Conservation (phyloP, 1,140 invertebrate species). For the Bombus confusus region DNA sequence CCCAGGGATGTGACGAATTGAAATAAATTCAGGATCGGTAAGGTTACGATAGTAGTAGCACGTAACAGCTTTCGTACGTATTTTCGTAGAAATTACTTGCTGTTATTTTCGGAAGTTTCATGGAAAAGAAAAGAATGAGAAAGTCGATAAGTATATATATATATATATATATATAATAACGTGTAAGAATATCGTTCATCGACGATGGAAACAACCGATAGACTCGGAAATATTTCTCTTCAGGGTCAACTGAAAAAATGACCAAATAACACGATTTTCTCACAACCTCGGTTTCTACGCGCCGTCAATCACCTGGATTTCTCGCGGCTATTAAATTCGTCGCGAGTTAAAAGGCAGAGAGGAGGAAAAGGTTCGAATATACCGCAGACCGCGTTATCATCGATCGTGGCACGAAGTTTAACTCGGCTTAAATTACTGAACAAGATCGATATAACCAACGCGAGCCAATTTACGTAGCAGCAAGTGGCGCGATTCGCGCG, state of each 20-base stretch:
- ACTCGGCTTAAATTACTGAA: slow-evolving; percentile 63
- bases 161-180: no score
- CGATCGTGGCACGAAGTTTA: slow-evolving; percentile 64
- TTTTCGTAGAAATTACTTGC: no score
- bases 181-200: no score
- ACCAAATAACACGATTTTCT: slow-evolving; percentile 20
- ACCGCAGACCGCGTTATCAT: slow-evolving; percentile 56
- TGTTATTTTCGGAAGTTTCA: no score
- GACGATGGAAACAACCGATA: no score
- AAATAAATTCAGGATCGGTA: neutral
- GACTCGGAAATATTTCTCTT: neutral
- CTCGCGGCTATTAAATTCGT: slow-evolving; percentile 6
- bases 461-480: slow-evolving; percentile 60
- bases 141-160: no score
- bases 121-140: no score
- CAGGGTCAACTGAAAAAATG: neutral
- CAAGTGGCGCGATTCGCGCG: slow-evolving; percentile 67
- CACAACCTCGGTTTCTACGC: neutral
- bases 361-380: slow-evolving; percentile 10
- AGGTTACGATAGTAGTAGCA: neutral
- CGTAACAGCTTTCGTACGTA: no score
- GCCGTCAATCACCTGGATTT: slow-evolving; percentile 13
- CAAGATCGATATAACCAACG: slow-evolving; percentile 66
- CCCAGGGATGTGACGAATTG: neutral
- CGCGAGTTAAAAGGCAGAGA: slow-evolving; percentile 28